Evolutionary conservation across 2,888 invertebrate genomes (phyloP), one percentile per base, ranked within the genome.

Genomic region (Lochmaea crataegi): DNA sequence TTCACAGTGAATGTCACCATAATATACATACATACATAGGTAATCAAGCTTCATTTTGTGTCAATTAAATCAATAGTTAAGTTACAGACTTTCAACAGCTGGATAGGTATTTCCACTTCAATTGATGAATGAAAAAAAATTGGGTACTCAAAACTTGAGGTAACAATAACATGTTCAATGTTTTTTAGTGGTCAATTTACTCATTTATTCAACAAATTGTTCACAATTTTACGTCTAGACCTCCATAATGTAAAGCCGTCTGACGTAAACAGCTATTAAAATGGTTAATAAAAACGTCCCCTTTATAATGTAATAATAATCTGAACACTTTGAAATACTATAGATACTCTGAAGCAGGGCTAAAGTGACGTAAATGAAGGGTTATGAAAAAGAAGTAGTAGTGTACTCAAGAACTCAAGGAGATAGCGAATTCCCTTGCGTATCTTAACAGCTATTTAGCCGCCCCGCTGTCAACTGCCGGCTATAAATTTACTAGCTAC

Each of bases 361-460:
- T 58, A 58, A 58, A 22, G 66, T 65, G 51, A 57, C 63, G 63
- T 32, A 65, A 66, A 72, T 64, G 72, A 77, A 73, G 72, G 75
- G 76, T 78, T 79, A 78, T 78, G 79, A 79, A 78, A 78, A 76
- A 79, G 79, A 75, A 71, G 74, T 74, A 69, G 72, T 73, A 75
- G 75, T 76, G 26, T 58, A 58, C 26, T 58, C 22, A 58, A 58
- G 58, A 58, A 76, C 66, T 71, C 75, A 48, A 68, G 53, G 70
- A 67, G 68, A 75, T 67, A 67, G 75, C 73, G 61, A 65, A 71
- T 68, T 75, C 75, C 70, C 75, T 77, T 70, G 82, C 80, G 78
- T 80, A 79, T 80, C 80, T 82, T 82, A 82, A 83, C 83, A 83
- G 82, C 81, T 82, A 83, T 81, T 83, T 83, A 82, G 80, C 80